Evolutionary conservation across 2,888 invertebrate genomes (phyloP).

Genomic region (Rhamphomyia laevipes): DNA sequence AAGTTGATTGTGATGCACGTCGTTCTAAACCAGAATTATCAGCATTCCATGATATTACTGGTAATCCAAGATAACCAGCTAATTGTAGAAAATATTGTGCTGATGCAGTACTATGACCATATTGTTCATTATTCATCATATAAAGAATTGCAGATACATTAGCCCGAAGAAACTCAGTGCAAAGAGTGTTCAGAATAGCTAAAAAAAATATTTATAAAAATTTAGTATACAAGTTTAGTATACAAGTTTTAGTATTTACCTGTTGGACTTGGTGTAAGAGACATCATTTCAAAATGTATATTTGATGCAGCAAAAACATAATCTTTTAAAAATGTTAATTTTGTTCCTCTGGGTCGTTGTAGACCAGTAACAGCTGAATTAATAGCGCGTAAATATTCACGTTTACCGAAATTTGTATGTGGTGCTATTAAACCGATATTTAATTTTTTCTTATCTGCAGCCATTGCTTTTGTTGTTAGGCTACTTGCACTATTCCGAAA

Average conservation of each 20-base stretch:
- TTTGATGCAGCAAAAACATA: conserved; percentile 50
- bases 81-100: conserved; percentile 89
- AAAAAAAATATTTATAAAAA: conserved; percentile 27
- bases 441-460: conserved; percentile 22
- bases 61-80: conserved; percentile 87
- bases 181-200: conserved; percentile 80
- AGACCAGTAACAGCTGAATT: conserved; percentile 49
- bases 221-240: not conserved
- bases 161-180: conserved; percentile 76
- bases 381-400: conserved; percentile 55
- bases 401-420: conserved; percentile 41
- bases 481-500: too few species aligned
- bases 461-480: too few species aligned
- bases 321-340: conserved; percentile 49
- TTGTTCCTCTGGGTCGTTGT: conserved; percentile 44
- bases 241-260: conserved; percentile 43
- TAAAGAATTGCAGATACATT: conserved; percentile 89
- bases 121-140: conserved; percentile 91
- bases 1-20: conserved; percentile 72
- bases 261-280: conserved; percentile 62
- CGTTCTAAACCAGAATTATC: conserved; percentile 84
- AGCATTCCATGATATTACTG: conserved; percentile 93
- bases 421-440: conserved; percentile 37
- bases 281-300: conserved; percentile 54
- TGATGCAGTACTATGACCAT: conserved; percentile 84